Conservation (phyloP, 2,113 vertebrate genomes). For the Alethe diademata region DNA sequence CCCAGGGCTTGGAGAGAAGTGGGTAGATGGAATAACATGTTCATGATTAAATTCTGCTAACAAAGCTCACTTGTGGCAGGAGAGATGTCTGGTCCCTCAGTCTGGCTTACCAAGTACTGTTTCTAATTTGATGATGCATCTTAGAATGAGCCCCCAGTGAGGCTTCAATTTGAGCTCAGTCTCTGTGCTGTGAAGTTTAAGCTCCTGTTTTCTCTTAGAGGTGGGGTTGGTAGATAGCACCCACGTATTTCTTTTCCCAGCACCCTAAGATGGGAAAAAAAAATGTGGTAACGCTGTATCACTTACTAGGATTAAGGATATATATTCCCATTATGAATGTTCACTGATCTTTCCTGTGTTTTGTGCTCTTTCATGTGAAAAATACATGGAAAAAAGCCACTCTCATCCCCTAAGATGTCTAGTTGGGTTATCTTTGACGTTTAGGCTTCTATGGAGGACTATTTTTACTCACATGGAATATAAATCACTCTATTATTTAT, state of each 20-base stretch:
- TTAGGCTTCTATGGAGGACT: not conserved
- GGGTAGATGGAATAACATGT: rapidly evolving
- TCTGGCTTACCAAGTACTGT: not conserved
- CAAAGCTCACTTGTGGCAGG: not conserved
- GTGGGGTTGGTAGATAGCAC: not conserved
- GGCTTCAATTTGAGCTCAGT: not conserved
- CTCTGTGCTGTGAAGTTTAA: not conserved
- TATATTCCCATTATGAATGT: not conserved
- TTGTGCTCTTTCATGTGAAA: not conserved
- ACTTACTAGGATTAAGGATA: not conserved
- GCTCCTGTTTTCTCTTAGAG: not conserved
- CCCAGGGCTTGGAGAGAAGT: not conserved
- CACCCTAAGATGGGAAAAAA: not conserved
- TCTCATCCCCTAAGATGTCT: not conserved
- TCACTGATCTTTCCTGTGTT: not conserved
- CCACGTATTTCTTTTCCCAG: not conserved
- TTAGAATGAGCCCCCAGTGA: not conserved
- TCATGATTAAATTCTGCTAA: not conserved
- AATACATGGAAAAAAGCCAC: not conserved
- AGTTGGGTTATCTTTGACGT: not conserved
- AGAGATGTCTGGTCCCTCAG: not conserved
- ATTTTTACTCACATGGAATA: not conserved
- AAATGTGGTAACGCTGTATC: not conserved
- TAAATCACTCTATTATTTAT: not conserved
- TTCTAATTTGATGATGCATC: not conserved